Base-by-base conservation (phyloP, 2,797 vertebrate species). In the Lacerta agilis region DNA sequence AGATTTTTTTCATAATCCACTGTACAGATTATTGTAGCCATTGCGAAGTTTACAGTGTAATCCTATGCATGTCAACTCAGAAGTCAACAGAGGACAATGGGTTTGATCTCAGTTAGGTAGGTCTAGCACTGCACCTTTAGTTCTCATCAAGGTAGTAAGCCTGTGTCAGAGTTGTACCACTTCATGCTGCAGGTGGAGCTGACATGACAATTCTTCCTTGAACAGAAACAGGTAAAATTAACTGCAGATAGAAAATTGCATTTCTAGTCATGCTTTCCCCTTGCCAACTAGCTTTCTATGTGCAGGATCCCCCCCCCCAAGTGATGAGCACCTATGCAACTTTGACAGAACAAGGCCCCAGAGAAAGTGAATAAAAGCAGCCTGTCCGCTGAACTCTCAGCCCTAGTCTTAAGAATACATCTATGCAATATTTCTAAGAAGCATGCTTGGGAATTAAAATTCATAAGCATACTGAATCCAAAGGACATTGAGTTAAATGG, bases 371-470 rank as follows among this genome's bases (percentile, higher is more conserved):
- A 79, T 10, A 33, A 78, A 77, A 77, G 49, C 27, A 77, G n/a
- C 17, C n/a, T 77, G 38, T 36, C 72, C 10, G 17, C 41, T 86
- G 58, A 76, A 38, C 83, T 86, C 38, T 78, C 64, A 49, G 41
- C 29, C 61, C 76, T 86, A 79, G 85, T 71, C 64, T 86, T 86
- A 36, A 79, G 79, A 71, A 61, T 15, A 79, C 69, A 79, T 36
- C 76, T 5, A 55, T 49, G 64, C 45, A 67, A 79, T 69, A 71
- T 33, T 49, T 86, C 73, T 36, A 79, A 67, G 41, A 79, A n/a
- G 43, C n/a, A 79, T 79, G 64, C 41, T 71, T 55, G 43, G 25
- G 43, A 79, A 86, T 86, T 86, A 86, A 86, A 86, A 86, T 86
- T 86, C 85, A 86, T 71, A 86, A 86, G 64, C 41, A 86, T 69